Conservation (phyloP, 2,113 vertebrate species). For the Ammospiza nelsoni region DNA sequence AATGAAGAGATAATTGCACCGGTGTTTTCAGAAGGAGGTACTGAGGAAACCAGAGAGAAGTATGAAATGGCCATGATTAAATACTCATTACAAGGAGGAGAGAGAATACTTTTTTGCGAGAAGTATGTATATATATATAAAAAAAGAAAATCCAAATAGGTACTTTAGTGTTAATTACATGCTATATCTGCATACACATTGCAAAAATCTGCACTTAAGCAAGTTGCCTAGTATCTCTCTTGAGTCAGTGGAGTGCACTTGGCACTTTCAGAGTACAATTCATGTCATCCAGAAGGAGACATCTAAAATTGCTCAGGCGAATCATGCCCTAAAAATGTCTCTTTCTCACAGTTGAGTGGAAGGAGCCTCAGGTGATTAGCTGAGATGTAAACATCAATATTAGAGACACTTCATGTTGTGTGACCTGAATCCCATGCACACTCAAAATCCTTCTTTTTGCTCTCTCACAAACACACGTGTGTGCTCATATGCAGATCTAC, state of each 20-base stretch:
- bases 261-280: conserved; percentile 4
- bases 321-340: conserved; percentile 43
- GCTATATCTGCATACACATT: neutral
- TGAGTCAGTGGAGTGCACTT: neutral
- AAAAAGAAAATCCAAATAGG: neutral
- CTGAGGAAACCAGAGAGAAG: neutral
- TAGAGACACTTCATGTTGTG: neutral
- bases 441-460: neutral
- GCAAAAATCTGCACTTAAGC: neutral
- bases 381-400: conserved; percentile 47
- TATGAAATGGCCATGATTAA: neutral
- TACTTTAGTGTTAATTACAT: neutral
- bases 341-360: conserved; percentile 27
- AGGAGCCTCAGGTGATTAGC: conserved; percentile 29
- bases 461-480: neutral
- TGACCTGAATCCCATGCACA: neutral
- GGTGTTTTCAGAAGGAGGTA: neutral
- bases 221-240: neutral
- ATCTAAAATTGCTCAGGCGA: neutral
- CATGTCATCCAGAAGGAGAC: conserved; percentile 21
- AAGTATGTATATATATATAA: too few relatives aligned
- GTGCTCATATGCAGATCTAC: neutral
- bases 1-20: neutral
- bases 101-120: neutral
- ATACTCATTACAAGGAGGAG: neutral